Evolutionary conservation across 2,888 invertebrate species (phyloP).

Genomic region (Conistra vaccinii): DNA sequence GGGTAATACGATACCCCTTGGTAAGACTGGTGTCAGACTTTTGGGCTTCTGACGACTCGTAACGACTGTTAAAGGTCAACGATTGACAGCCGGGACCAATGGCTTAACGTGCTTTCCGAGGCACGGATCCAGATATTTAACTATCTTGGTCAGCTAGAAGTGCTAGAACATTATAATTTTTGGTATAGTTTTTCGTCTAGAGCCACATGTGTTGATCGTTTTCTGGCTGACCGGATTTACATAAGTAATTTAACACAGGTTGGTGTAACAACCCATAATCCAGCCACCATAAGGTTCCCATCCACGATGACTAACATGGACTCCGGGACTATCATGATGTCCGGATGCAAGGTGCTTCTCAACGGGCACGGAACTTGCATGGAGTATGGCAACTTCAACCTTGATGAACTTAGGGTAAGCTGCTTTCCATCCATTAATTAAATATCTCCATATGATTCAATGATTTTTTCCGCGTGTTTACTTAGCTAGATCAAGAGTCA

Average conservation of each 20-base stretch:
- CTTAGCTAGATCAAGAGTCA: too few species aligned
- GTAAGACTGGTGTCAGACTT: too few species aligned
- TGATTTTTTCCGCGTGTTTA: background rate
- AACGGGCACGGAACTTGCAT: conserved; percentile 98
- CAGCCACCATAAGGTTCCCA: conserved; percentile 96
- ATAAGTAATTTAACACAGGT: conserved; percentile 87
- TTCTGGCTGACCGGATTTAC: background rate
- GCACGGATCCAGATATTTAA: background rate
- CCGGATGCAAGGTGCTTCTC: conserved; percentile 98
- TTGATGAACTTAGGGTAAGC: conserved; percentile 96
- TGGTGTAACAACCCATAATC: conserved; percentile 98
- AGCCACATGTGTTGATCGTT: background rate
- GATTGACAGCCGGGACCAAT: too few species aligned
- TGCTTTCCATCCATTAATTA: background rate
- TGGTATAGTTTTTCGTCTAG: background rate
- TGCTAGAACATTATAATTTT: background rate
- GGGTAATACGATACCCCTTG: too few species aligned
- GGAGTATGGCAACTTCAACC: conserved; percentile 97
- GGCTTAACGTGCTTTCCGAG: too few species aligned
- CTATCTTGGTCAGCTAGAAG: background rate
- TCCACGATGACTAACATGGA: conserved; percentile 99
- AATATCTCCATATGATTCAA: background rate
- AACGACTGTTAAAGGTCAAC: too few species aligned
- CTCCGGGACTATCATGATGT: conserved; percentile 98
- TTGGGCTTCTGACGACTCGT: too few species aligned